phyloP scores from a whole-genome alignment of 2,113 vertebrate genomes.

The Syngnathus typhle region DNA sequence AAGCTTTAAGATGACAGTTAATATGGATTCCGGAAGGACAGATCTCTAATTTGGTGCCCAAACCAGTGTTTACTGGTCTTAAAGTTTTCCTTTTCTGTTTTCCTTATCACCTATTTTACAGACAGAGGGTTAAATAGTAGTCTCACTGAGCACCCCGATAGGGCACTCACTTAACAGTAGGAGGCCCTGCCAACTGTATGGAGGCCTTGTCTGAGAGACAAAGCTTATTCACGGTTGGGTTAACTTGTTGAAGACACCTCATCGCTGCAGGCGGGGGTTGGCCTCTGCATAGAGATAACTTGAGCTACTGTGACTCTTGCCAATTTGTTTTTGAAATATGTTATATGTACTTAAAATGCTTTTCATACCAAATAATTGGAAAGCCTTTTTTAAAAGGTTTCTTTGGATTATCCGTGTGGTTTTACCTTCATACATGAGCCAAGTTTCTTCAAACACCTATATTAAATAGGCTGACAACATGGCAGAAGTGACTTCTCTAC shows the following conservation, averaged over 20 bases:
- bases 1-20: too few species aligned
- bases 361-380: not conserved
- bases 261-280: slow-evolving; percentile 2
- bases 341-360: slow-evolving; percentile 11
- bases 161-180: slow-evolving; percentile 27
- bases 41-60: not conserved
- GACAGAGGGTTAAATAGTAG: slow-evolving; percentile 58
- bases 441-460: not conserved
- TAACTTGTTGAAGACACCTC: slow-evolving; percentile 26
- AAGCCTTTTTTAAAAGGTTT: not conserved
- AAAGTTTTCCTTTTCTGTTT: slow-evolving; percentile 12
- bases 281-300: slow-evolving; percentile 29
- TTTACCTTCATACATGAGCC: not conserved
- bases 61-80: not conserved
- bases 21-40: too few species aligned
- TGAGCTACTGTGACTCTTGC: slow-evolving; percentile 22
- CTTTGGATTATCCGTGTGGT: not conserved
- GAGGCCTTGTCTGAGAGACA: slow-evolving; percentile 46
- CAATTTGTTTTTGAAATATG: slow-evolving; percentile 34
- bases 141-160: slow-evolving; percentile 36
- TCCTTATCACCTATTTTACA: slow-evolving; percentile 57
- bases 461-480: too few species aligned
- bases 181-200: slow-evolving; percentile 44
- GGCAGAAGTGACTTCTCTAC: too few species aligned
- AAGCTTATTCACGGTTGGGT: slow-evolving; percentile 30